Conservation (phyloP, 2,113 vertebrate species). For the Coracopsis vasa region DNA sequence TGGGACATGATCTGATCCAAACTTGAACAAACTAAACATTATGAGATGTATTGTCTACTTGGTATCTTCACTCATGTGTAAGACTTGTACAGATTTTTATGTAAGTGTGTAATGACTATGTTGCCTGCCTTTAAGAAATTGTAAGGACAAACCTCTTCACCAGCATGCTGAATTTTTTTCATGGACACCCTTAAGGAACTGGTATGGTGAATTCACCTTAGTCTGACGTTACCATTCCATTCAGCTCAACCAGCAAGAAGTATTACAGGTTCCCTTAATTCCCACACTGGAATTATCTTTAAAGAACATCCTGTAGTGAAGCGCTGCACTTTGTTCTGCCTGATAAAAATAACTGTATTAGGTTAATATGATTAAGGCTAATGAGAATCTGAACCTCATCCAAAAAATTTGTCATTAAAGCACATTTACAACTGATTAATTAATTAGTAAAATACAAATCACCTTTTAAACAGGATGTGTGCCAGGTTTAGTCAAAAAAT, state of each 20-base stretch:
- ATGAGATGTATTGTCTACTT: background rate
- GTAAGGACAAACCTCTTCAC: background rate
- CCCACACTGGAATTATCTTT: background rate
- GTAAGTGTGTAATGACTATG: background rate
- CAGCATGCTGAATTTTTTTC: background rate
- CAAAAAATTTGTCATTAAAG: conserved; percentile 58
- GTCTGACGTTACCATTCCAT: background rate
- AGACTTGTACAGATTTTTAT: background rate
- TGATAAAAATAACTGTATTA: conserved; percentile 64
- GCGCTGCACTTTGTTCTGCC: conserved; percentile 58
- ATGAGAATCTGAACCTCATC: conserved; percentile 64
- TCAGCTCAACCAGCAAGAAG: background rate
- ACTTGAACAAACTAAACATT: background rate
- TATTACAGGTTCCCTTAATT: background rate
- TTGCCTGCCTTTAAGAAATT: background rate
- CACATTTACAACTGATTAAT: conserved; percentile 59
- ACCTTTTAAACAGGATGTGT: conserved; percentile 51
- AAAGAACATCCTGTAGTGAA: conserved; percentile 2
- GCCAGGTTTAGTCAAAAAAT: conserved; percentile 40
- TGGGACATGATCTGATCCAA: background rate
- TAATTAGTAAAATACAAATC: conserved; percentile 65
- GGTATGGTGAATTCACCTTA: background rate
- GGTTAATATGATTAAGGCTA: conserved; percentile 61
- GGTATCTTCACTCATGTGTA: background rate
- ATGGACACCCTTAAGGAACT: background rate